Percentiles rank a stretch among this genome's conserved stretches.
These are phyloP conservation scores for Cyclura pinguis DNA, from an alignment of 2,797 vertebrate species.

Conservation along the genomic window DNA sequence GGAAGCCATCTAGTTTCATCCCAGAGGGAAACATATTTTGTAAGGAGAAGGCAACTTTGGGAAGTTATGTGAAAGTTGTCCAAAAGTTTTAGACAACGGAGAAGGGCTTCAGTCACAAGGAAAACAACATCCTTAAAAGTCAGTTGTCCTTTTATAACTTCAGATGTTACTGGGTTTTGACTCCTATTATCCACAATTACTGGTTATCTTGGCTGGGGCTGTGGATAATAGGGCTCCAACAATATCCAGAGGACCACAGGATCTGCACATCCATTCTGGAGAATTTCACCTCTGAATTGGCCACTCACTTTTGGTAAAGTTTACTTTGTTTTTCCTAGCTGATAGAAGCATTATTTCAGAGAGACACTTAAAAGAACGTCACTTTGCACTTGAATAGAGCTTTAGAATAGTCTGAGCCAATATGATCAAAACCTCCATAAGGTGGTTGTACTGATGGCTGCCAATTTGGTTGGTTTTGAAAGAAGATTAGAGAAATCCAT, in stretches of 20 bases:
- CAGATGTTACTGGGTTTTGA: background rate
- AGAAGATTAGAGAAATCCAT: too few species aligned
- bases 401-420: too few species aligned
- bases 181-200: background rate
- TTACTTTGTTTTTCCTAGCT: background rate
- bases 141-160: background rate
- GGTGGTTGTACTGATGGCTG: too few species aligned
- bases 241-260: too few species aligned
- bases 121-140: background rate
- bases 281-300: background rate
- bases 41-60: background rate
- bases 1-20: background rate
- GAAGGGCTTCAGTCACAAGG: background rate
- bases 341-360: background rate
- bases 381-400: too few species aligned
- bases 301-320: background rate
- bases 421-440: too few species aligned
- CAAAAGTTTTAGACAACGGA: background rate
- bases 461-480: too few species aligned
- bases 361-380: too few species aligned
- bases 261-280: background rate
- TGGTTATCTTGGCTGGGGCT: background rate
- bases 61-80: constrained; percentile 3
- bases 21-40: background rate
- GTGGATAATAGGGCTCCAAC: too few species aligned